These are phyloP conservation scores for Dendrolimus kikuchii DNA, from an alignment of 1,140 invertebrate species.

Conservation along the genomic window DNA sequence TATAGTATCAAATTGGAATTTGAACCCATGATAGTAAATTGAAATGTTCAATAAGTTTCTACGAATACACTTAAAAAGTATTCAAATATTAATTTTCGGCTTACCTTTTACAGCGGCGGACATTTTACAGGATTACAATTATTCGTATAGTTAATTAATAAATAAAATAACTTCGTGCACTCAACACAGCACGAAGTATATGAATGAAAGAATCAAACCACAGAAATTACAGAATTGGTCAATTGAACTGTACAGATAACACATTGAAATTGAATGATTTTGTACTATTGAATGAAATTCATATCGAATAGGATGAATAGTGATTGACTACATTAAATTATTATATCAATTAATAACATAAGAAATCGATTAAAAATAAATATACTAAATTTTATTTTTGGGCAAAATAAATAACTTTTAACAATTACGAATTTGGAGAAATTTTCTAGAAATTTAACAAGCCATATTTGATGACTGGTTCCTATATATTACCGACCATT, in stretches of 20 bases:
- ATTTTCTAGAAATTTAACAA: too few relatives aligned
- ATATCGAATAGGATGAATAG: too few relatives aligned
- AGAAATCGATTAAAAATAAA: too few relatives aligned
- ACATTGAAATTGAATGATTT: conserved; percentile 12
- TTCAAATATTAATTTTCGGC: conserved; percentile 5
- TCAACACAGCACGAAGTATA: conserved; percentile 6
- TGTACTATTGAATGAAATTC: background rate
- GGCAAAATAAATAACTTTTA: too few relatives aligned
- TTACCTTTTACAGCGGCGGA: conserved; percentile 51
- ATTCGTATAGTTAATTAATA: conserved; percentile 5
- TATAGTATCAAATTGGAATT: conserved; percentile 38
- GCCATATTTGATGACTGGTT: too few relatives aligned
- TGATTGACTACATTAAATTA: too few relatives aligned
- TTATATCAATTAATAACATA: too few relatives aligned
- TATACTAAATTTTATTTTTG: too few relatives aligned
- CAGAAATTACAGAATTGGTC: background rate
- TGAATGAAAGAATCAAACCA: conserved; percentile 13
- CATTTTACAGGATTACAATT: conserved; percentile 26
- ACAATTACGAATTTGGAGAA: too few relatives aligned
- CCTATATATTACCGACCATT: too few relatives aligned
- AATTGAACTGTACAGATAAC: conserved; percentile 6
- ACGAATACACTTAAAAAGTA: too few relatives aligned
- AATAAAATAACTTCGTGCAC: conserved; percentile 5
- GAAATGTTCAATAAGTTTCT: too few relatives aligned
- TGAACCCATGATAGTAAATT: conserved; percentile 31